Conservation (phyloP, 2,888 invertebrate genomes). For the Petrolisthes manimaculis region DNA sequence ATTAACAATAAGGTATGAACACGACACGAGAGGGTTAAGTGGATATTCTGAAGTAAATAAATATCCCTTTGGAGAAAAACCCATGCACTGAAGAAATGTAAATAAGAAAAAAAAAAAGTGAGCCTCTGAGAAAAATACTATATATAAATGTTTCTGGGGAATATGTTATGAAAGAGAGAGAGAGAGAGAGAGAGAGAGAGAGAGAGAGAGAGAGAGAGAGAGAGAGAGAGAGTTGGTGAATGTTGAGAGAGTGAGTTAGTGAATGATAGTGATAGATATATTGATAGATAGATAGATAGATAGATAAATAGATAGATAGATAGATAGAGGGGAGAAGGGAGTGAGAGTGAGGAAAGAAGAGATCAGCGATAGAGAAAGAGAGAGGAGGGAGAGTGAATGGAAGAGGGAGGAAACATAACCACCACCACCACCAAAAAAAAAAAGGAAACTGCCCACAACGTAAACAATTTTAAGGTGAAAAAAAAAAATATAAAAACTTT, state of each 20-base stretch:
- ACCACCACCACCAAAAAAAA: background rate
- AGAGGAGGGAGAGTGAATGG: background rate
- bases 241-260: background rate
- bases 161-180: background rate
- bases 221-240: background rate
- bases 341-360: background rate
- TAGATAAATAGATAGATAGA: background rate
- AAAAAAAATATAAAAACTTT: no score
- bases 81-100: no score
- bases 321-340: background rate
- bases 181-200: conserved; percentile 14
- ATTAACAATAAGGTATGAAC: no score
- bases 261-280: background rate
- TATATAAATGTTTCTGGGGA: background rate
- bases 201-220: conserved; percentile 10
- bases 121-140: background rate
- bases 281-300: background rate
- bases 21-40: no score
- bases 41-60: no score
- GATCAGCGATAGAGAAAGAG: background rate
- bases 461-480: no score
- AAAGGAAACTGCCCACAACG: no score
- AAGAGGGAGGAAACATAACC: background rate
- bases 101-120: no score
- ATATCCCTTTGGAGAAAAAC: no score